Conservation (phyloP, 1,140 invertebrate species). For the Drosophila teissieri region DNA sequence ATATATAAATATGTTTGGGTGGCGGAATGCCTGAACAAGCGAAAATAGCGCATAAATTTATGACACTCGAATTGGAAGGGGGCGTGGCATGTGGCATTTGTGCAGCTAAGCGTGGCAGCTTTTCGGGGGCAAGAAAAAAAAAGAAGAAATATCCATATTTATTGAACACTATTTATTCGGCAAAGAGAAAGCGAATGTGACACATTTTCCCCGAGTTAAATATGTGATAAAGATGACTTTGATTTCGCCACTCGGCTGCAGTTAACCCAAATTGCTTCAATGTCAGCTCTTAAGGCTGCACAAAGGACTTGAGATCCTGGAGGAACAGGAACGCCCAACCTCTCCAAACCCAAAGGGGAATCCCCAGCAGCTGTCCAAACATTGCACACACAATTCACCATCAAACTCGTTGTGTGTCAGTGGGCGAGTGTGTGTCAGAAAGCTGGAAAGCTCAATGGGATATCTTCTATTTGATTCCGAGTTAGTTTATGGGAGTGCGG, state of each 20-base stretch:
- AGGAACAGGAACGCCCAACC: constrained; percentile 11
- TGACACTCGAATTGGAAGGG: constrained; percentile 44
- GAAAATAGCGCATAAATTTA: constrained; percentile 71
- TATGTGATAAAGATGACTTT: constrained; percentile 78
- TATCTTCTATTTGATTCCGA: constrained; percentile 49
- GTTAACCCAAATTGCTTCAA: constrained; percentile 64
- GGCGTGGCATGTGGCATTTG: constrained; percentile 56
- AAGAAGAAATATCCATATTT: constrained; percentile 37
- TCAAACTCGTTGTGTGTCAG: constrained; percentile 24
- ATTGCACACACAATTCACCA: constrained; percentile 40
- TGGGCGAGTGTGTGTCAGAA: constrained; percentile 7
- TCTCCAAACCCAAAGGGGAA: constrained; percentile 19
- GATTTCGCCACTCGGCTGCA: constrained; percentile 69
- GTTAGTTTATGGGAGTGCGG: constrained; percentile 11
- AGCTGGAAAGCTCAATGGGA: constrained; percentile 54
- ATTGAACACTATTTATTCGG: constrained; percentile 74
- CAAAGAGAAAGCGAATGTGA: constrained; percentile 26
- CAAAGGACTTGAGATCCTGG: constrained; percentile 30
- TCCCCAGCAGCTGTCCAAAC: constrained; percentile 52
- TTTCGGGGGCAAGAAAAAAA: constrained; percentile 15
- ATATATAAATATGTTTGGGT: constrained; percentile 26
- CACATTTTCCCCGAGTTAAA: constrained; percentile 57
- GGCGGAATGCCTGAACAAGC: constrained; percentile 49
- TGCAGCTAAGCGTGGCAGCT: constrained; percentile 74
- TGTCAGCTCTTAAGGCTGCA: constrained; percentile 66